Base-by-base conservation (phyloP, 2,888 invertebrate species). In the Apocheima hispidaria region DNA sequence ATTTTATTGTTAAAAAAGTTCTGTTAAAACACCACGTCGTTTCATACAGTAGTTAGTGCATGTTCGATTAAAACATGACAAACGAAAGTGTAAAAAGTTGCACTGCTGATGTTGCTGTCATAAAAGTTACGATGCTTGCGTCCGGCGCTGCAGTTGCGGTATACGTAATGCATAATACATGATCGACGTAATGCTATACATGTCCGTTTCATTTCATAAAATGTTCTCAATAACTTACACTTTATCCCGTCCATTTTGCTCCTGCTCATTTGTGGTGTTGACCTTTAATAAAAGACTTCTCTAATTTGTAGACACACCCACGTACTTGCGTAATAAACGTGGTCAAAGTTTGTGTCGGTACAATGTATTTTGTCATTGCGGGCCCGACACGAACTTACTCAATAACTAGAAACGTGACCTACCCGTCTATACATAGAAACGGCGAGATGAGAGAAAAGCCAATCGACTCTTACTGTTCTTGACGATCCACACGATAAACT, bases 361-460 rank as follows among this genome's bases (percentile, higher is more conserved):
- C 66, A 64, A 72, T 72, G 68, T 74, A 72, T 74, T 73, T 66
- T 78, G 72, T 74, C 75, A 80, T 77, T 77, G 66, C 51, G 65
- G 57, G 62, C 57, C 60, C 60, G 58, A 64, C 66, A 65, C 65
- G 58, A 70, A 70, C 65, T 68, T 66, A 65, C 70, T 68, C 68
- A 57, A 70, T 66, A 70, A 70, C 65, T 65, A 62, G 58, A 49
- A 52, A 70, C 70, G 68, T 70, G 68, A 65, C 53, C 20, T 35
- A 43, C 63, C n/a, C n/a, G n/a, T 60, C 20, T 30, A 28, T 48
- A 64, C 58, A 57, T 62, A 65, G 58, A 58, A 57, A 63, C 48
- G 44, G 49, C 54, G 50, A 61, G 56, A 64, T 59, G 66, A 60
- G 61, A 66, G 57, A 58, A 58, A 68, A 60, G 44, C 41, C 66